phyloP scores from a whole-genome alignment of 2,888 invertebrate genomes.

The Oeneis ivallda region DNA sequence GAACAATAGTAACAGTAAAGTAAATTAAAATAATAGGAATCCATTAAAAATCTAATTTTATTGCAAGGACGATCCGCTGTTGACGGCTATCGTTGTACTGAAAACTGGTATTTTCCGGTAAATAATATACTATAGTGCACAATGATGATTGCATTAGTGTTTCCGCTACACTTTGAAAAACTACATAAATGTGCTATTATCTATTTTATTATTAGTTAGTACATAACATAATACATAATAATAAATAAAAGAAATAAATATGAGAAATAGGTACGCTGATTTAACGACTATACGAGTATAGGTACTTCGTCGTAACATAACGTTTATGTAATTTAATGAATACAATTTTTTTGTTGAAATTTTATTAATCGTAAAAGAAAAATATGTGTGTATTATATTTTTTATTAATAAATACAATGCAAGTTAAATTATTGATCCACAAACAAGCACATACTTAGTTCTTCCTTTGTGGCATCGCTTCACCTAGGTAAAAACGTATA shows the following conservation, averaged over 20 bases:
- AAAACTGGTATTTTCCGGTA: constrained; percentile 26
- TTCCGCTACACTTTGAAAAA: constrained; percentile 6
- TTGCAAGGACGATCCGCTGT: constrained; percentile 27
- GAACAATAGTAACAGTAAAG: constrained; percentile 25
- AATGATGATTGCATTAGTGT: neutral
- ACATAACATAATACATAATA: too few species aligned
- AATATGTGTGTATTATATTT: too few species aligned
- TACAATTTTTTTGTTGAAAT: too few species aligned
- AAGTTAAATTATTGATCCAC: neutral
- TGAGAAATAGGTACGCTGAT: too few species aligned
- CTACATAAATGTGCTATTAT: neutral
- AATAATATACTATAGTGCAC: constrained; percentile 19
- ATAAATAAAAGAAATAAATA: too few species aligned
- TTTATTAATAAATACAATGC: too few species aligned
- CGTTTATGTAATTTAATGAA: too few species aligned
- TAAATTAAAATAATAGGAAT: constrained; percentile 25
- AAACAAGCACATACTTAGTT: neutral
- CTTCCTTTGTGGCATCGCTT: neutral
- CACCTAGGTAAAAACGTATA: neutral
- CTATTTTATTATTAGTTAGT: too few species aligned
- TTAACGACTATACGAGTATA: too few species aligned
- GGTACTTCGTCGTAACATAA: too few species aligned
- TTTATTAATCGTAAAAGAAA: too few species aligned
- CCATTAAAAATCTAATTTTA: constrained; percentile 31
- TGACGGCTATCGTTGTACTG: constrained; percentile 6